Evolutionary conservation across 2,888 invertebrate genomes (phyloP), one percentile per base, ranked within the genome.

Genomic region (Mythimna lalbum): DNA sequence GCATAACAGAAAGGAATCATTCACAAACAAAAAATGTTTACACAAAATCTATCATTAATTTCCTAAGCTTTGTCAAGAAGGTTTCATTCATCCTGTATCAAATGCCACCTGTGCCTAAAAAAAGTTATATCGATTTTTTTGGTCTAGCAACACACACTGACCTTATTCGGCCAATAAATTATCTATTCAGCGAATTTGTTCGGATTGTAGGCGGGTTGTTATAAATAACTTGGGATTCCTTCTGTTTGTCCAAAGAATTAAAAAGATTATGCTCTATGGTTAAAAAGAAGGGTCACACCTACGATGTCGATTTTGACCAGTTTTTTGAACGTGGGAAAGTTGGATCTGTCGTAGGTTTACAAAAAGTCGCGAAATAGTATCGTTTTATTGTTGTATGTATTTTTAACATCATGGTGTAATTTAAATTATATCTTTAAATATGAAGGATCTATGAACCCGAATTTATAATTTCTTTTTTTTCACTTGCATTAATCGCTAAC

Each of bases 151-250:
- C 86, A 83, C 86, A 83, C 84, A 84, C 88, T 86, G 86, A 79
- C 83, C 82, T 74, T 90, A 90, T 92, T 89, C 78, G 76, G 80
- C 77, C 91, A 89, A 95, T 95, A 95, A 95, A 95, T 95, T 94
- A 90, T 90, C 90, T 87, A 92, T 95, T 94, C 90, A 93, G 83
- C 85, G 74, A 94, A 95, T 95, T 94, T 95, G 95, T 94, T 90
- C 82, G 86, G 84, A 83, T 86, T 78, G 94, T 94, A 94, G 95
- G 95, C 95, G 95, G 95, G 95, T 93, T 84, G 75, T 75, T 85
- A 87, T 88, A 83, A 87, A 81, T 81, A 82, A 84, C 83, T 60
- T 74, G 59, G 82, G 77, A 86, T 82, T 85, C 73, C 80, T 75
- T 75, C 75, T 89, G 82, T 91, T 90, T 92, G 90, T 83, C 74